A percentile compares a stretch with the other conserved stretches of the same genome.
phyloP scores from a whole-genome alignment of 1,140 invertebrate genomes.

The Ooceraea biroi region DNA sequence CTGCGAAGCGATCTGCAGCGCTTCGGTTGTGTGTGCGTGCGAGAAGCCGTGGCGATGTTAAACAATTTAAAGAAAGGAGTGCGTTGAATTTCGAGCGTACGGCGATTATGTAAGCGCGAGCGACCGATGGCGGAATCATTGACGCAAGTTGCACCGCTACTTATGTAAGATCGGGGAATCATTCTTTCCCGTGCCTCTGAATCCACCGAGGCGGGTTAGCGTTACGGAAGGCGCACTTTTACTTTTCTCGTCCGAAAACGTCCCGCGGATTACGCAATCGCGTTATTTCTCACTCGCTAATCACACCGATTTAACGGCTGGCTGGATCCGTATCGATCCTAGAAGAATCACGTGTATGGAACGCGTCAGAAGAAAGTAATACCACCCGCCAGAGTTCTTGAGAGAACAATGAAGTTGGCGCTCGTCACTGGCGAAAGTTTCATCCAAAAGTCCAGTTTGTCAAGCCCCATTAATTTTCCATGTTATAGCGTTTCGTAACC shows the following conservation, averaged over 20 bases:
- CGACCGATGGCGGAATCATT: conserved; percentile 66
- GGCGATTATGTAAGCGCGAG: conserved; percentile 61
- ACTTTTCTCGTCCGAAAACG: conserved; percentile 55
- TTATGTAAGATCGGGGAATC: conserved; percentile 70
- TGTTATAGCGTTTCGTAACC: background rate
- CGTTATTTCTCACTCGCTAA: conserved; percentile 46
- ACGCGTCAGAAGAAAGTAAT: background rate
- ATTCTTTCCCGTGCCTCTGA: conserved; percentile 56
- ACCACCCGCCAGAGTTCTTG: background rate
- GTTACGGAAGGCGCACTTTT: conserved; percentile 63
- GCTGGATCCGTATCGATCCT: background rate
- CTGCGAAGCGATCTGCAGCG: background rate
- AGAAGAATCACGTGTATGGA: background rate
- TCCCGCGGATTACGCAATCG: conserved; percentile 21
- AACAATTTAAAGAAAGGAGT: conserved; percentile 23
- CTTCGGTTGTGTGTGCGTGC: background rate
- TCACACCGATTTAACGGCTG: conserved; percentile 15
- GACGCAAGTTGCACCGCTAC: conserved; percentile 69
- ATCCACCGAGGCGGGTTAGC: conserved; percentile 7
- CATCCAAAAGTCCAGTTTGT: background rate
- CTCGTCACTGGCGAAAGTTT: background rate
- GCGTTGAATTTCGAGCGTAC: conserved; percentile 60
- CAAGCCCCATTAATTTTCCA: conserved; percentile 7
- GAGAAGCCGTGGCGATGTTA: conserved; percentile 36
- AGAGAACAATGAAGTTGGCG: background rate